phyloP scores from a whole-genome alignment of 2,113 vertebrate genomes.

The Sinocyclocheilus anshuiensis region DNA sequence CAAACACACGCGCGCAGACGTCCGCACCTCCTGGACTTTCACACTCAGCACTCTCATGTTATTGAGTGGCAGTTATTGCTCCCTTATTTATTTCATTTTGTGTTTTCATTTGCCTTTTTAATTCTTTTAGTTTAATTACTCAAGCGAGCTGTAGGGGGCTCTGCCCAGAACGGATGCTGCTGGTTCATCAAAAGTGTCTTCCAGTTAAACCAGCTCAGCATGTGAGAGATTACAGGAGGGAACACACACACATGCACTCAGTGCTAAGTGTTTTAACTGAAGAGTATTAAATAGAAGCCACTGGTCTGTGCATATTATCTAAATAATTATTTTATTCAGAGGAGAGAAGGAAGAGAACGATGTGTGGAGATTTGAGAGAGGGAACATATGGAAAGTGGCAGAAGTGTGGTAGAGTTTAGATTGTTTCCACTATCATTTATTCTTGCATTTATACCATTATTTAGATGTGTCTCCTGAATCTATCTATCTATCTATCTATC shows the following conservation, averaged over 20 bases:
- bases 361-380: no score
- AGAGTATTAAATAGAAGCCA: not conserved
- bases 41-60: conserved; percentile 31
- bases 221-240: conserved; percentile 3
- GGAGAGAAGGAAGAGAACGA: no score
- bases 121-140: conserved; percentile 48
- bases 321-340: not conserved
- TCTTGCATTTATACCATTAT: no score
- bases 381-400: no score
- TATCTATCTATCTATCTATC: not conserved
- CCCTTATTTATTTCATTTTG: conserved; percentile 46
- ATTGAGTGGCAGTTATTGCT: conserved; percentile 52
- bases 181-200: conserved; percentile 32
- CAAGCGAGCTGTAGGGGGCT: conserved; percentile 3
- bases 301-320: not conserved
- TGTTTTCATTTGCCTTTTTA: conserved; percentile 40
- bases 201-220: conserved; percentile 17
- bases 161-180: conserved; percentile 21
- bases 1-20: conserved; percentile 17
- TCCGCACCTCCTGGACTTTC: not conserved
- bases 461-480: no score
- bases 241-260: not conserved
- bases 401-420: no score
- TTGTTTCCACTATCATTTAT: no score
- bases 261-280: not conserved